Percentiles rank a stretch among this genome's conserved stretches.
Conservation (phyloP, 2,888 invertebrate genomes). For the Melitaea athalia region DNA sequence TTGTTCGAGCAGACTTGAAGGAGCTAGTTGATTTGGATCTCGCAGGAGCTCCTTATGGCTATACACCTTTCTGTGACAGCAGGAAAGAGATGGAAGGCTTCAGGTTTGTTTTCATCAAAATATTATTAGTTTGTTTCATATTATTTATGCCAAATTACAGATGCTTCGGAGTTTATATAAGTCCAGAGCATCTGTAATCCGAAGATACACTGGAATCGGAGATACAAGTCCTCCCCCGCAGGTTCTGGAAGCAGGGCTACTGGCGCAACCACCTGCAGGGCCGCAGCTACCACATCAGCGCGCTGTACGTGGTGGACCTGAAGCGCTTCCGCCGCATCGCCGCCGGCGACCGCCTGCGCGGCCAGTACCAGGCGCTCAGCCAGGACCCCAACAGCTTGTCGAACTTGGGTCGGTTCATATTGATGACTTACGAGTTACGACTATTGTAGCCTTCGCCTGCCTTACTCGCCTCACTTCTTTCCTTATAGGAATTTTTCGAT, state of each 20-base stretch:
- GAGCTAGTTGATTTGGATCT: conserved; percentile 96
- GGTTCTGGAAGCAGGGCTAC: conserved; percentile 99
- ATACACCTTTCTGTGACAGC: conserved; percentile 99
- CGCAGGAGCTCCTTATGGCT: conserved; percentile 97
- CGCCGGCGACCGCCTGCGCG: conserved; percentile 97
- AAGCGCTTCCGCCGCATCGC: conserved; percentile 98
- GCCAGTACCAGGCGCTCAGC: conserved; percentile 99
- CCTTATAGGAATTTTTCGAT: too few species aligned
- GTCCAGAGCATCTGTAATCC: too few species aligned
- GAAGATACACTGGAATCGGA: too few species aligned
- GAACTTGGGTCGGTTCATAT: conserved; percentile 87
- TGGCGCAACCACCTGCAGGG: conserved; percentile 98
- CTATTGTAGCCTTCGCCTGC: too few species aligned
- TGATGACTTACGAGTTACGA: not conserved
- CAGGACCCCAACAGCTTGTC: conserved; percentile 99
- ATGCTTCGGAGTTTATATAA: too few species aligned
- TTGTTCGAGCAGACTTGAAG: conserved; percentile 95
- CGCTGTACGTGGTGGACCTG: conserved; percentile 98
- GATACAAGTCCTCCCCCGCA: too few species aligned
- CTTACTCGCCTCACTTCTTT: too few species aligned
- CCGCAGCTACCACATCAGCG: conserved; percentile 96
- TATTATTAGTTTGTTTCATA: not conserved
- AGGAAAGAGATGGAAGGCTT: conserved; percentile 99
- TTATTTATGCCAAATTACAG: too few species aligned
- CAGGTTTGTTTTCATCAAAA: conserved; percentile 63